Conservation (phyloP, 2,113 vertebrate species). For the Jacana jacana region DNA sequence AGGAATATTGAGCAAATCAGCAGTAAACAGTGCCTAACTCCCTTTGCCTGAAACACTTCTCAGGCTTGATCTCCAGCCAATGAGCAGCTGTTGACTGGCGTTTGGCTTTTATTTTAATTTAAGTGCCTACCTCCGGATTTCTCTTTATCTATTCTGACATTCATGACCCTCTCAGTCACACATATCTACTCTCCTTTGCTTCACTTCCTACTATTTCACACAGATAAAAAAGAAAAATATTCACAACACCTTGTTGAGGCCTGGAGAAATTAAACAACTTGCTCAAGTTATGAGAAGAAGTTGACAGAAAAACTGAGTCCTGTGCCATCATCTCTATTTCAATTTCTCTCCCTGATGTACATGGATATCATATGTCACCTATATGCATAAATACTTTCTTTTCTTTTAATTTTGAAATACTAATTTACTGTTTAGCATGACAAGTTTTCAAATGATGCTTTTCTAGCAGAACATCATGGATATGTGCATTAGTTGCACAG, state of each 20-base stretch:
- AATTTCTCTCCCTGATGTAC: not conserved
- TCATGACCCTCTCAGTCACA: not conserved
- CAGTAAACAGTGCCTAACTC: not conserved
- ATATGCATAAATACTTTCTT: not conserved
- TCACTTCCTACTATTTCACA: not conserved
- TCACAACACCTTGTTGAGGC: not conserved
- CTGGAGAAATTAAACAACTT: not conserved
- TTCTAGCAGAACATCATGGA: not conserved
- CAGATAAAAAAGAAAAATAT: not conserved
- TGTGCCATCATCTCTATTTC: not conserved
- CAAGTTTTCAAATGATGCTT: not conserved
- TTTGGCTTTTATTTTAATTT: not conserved
- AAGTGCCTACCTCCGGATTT: not conserved
- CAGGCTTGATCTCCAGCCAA: not conserved
- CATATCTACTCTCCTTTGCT: not conserved
- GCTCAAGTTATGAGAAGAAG: not conserved
- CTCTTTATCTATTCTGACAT: not conserved
- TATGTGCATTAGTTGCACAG: slow-evolving; percentile 28
- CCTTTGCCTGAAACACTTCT: not conserved
- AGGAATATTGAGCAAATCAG: not conserved
- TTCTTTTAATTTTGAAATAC: not conserved
- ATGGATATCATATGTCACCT: not conserved
- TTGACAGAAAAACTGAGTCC: not conserved
- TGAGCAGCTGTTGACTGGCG: not conserved
- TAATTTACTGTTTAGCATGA: not conserved